Conservation (phyloP, 64 coral and sea anemone genomes). For the Dendronephthya gigantea region DNA sequence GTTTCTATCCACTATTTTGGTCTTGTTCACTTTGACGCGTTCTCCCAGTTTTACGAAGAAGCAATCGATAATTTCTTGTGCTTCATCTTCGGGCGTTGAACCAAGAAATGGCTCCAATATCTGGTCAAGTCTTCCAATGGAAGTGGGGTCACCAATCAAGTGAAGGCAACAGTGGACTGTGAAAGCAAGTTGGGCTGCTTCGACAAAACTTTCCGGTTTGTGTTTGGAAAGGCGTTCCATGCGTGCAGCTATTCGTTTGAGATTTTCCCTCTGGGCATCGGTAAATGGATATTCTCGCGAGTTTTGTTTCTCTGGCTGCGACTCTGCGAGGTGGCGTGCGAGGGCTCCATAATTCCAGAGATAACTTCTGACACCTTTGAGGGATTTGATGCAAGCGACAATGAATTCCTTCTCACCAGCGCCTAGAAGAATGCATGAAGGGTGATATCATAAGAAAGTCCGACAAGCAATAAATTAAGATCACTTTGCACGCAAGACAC, state of each 20-base stretch:
- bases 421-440: not conserved
- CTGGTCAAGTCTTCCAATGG: slow-evolving; percentile 63
- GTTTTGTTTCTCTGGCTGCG: not conserved
- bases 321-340: not conserved
- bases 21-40: slow-evolving; percentile 49
- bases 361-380: not conserved
- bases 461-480: not conserved
- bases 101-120: slow-evolving; percentile 37
- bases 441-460: not conserved
- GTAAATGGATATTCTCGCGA: not conserved
- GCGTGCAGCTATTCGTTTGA: not conserved
- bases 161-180: slow-evolving; percentile 70
- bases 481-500: no score
- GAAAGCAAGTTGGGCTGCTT: slow-evolving; percentile 59
- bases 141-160: slow-evolving; percentile 51
- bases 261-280: not conserved
- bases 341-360: not conserved
- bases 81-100: slow-evolving; percentile 30
- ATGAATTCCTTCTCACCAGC: not conserved
- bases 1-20: slow-evolving; percentile 20
- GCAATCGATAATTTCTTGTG: slow-evolving; percentile 77
- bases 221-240: slow-evolving; percentile 52
- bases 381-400: not conserved
- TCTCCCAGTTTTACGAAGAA: slow-evolving; percentile 73
- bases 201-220: slow-evolving; percentile 46